Percentiles rank a stretch among this genome's conserved stretches.
phyloP scores from a whole-genome alignment of 2,888 invertebrate species.

The Thereva unica region DNA sequence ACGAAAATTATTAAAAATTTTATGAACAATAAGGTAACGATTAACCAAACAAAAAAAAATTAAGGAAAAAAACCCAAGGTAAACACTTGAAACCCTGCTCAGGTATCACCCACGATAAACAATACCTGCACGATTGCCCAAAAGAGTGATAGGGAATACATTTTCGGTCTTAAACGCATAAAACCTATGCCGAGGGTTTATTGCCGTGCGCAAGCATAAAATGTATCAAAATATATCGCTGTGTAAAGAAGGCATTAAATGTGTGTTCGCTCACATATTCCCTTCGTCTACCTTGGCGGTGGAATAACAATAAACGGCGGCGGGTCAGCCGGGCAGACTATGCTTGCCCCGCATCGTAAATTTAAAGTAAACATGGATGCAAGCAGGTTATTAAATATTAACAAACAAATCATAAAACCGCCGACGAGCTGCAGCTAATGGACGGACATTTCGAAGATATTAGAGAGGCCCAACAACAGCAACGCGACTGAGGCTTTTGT shows the following conservation, averaged over 20 bases:
- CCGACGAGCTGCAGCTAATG: conserved; percentile 9
- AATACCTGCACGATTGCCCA: not conserved
- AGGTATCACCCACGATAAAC: no score
- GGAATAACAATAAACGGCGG: conserved; percentile 21
- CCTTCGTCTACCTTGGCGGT: not conserved
- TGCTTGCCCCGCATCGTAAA: conserved; percentile 26
- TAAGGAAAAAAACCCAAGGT: no score
- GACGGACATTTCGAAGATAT: conserved; percentile 23
- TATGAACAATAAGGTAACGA: no score
- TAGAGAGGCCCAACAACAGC: conserved; percentile 1
- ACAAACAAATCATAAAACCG: conserved; percentile 31
- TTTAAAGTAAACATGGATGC: conserved; percentile 20
- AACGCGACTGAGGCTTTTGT: not conserved
- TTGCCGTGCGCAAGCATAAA: conserved; percentile 21
- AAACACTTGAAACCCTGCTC: no score
- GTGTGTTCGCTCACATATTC: conserved; percentile 20
- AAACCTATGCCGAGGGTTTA: conserved; percentile 2
- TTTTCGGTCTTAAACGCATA: conserved; percentile 12
- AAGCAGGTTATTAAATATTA: conserved; percentile 27
- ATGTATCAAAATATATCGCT: conserved; percentile 25
- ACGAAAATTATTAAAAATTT: no score
- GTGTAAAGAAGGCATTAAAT: conserved; percentile 20
- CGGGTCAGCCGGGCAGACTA: conserved; percentile 1
- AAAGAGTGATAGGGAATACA: not conserved
- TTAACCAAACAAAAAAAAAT: no score